These are phyloP conservation scores for Ferdinandea cuprea DNA, from an alignment of 2,888 invertebrate species.

Conservation along the genomic window DNA sequence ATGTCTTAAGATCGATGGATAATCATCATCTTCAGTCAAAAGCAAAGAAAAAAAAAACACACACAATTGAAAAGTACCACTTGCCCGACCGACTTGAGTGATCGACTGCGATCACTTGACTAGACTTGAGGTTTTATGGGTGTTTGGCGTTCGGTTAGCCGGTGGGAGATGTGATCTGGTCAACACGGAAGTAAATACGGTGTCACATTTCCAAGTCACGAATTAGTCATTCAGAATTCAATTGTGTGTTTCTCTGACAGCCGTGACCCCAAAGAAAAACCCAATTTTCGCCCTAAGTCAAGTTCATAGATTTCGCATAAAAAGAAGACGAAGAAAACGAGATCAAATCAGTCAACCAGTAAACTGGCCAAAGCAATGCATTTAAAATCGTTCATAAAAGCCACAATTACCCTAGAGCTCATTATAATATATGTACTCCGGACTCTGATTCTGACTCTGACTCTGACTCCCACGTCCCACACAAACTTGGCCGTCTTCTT, in stretches of 20 bases:
- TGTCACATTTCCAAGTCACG: neutral
- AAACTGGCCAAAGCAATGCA: constrained; percentile 69
- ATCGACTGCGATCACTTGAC: constrained; percentile 16
- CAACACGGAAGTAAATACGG: neutral
- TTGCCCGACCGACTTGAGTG: constrained; percentile 10
- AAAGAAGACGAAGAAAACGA: constrained; percentile 35
- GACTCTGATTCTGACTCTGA: too few species aligned
- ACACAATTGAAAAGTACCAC: constrained; percentile 17
- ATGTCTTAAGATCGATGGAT: constrained; percentile 5
- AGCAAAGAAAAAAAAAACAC: neutral
- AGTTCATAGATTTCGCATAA: constrained; percentile 61
- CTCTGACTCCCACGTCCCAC: neutral
- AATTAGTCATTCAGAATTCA: neutral
- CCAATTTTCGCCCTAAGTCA: constrained; percentile 51
- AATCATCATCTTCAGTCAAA: constrained; percentile 10
- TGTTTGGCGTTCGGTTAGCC: neutral
- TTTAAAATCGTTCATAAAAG: constrained; percentile 66
- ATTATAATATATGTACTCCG: constrained; percentile 38
- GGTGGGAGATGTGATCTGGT: neutral
- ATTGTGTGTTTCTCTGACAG: neutral
- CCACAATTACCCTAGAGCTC: constrained; percentile 66
- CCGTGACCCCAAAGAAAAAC: constrained; percentile 35
- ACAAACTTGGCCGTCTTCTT: neutral
- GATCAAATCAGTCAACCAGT: constrained; percentile 70
- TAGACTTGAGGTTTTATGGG: neutral